Evolutionary conservation across 2,888 invertebrate species (phyloP).

Genomic region (Hirtodrosophila cameraria): DNA sequence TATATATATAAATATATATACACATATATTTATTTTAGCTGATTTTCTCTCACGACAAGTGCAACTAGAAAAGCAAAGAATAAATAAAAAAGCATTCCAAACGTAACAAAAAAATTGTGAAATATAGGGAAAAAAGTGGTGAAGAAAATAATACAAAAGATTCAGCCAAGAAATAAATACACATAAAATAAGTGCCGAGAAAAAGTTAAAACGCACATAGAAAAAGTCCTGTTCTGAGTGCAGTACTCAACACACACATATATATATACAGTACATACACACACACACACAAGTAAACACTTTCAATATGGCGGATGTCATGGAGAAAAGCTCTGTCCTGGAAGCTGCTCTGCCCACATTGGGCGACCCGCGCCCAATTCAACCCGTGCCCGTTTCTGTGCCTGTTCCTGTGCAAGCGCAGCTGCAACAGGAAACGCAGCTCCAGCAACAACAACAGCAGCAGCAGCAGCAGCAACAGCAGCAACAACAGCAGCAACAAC

Average conservation of each 20-base stretch:
- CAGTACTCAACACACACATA: constrained; percentile 44
- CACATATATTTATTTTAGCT: constrained; percentile 26
- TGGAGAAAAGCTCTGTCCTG: constrained; percentile 83
- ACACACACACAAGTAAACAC: constrained; percentile 34
- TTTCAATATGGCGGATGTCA: constrained; percentile 82
- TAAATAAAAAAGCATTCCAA: constrained; percentile 58
- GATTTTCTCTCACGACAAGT: constrained; percentile 35
- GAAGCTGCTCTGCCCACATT: constrained; percentile 74
- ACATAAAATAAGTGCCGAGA: constrained; percentile 50
- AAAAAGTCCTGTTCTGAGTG: constrained; percentile 64
- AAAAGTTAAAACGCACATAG: constrained; percentile 53
- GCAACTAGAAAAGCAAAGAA: constrained; percentile 32
- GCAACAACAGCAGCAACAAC: constrained; percentile 34
- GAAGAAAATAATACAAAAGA: constrained; percentile 30
- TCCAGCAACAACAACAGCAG: constrained; percentile 44
- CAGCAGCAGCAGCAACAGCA: constrained; percentile 38
- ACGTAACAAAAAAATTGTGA: constrained; percentile 34
- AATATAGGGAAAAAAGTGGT: constrained; percentile 25
- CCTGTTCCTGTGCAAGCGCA: constrained; percentile 47
- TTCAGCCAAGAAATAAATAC: constrained; percentile 21
- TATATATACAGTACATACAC: constrained; percentile 26
- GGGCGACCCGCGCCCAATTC: constrained; percentile 57
- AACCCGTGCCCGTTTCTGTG: constrained; percentile 28
- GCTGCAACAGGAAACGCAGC: constrained; percentile 40
- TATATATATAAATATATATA: constrained; percentile 20